phyloP scores from a whole-genome alignment of 2,113 vertebrate species.

The Melierax canorus region DNA sequence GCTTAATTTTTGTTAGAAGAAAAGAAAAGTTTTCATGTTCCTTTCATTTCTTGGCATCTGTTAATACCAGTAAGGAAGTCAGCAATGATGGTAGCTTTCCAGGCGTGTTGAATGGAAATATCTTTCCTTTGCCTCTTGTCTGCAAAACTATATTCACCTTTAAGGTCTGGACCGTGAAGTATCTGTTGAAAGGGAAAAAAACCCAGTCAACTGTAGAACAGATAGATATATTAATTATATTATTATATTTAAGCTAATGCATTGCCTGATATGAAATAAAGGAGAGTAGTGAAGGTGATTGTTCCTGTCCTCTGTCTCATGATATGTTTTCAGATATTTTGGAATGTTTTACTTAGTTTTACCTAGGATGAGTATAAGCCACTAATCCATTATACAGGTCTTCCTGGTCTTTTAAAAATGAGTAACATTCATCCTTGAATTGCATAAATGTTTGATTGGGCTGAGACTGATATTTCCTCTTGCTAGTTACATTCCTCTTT shows the following conservation, averaged over 20 bases:
- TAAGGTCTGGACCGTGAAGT: background rate
- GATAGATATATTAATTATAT: background rate
- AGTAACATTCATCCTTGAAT: constrained; percentile 6
- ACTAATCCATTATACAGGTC: background rate
- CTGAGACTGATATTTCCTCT: background rate
- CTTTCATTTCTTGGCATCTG: background rate
- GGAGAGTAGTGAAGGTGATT: background rate
- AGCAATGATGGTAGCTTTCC: background rate
- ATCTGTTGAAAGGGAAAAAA: background rate
- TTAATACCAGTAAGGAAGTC: background rate
- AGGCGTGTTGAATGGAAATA: background rate
- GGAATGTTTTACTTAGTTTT: background rate
- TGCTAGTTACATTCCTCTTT: background rate
- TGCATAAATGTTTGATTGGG: background rate
- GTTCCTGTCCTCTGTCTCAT: background rate
- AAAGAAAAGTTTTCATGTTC: background rate
- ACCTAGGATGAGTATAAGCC: background rate
- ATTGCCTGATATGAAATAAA: background rate
- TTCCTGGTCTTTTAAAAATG: background rate
- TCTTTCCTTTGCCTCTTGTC: background rate
- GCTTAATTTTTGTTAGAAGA: background rate
- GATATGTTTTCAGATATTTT: background rate
- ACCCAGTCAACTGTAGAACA: background rate
- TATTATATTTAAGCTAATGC: background rate
- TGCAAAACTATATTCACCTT: background rate